These are phyloP conservation scores for Siniperca undulata DNA, from an alignment of 2,797 vertebrate species.

Conservation along the genomic window DNA sequence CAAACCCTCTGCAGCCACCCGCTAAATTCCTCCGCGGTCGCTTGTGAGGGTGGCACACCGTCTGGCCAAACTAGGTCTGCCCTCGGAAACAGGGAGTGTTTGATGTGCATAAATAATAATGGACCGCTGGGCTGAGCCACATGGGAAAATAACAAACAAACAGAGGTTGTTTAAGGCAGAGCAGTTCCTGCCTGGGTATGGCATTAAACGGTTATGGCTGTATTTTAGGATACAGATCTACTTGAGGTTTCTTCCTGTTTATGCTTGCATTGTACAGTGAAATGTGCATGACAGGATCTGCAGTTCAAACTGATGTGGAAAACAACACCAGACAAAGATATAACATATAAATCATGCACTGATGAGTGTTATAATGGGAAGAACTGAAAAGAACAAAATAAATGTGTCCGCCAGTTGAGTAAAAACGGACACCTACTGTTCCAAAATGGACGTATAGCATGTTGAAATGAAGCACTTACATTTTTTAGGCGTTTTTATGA, in stretches of 20 bases:
- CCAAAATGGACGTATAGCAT: slow-evolving; percentile 10
- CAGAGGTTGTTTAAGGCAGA: slow-evolving; percentile 82
- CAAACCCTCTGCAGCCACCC: slow-evolving; percentile 67
- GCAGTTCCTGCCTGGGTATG: slow-evolving; percentile 78
- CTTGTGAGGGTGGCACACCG: slow-evolving; percentile 72
- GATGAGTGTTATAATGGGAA: neutral
- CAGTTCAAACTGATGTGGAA: slow-evolving; percentile 14
- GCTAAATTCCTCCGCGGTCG: slow-evolving; percentile 75
- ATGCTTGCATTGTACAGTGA: slow-evolving; percentile 54
- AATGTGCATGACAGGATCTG: slow-evolving; percentile 14
- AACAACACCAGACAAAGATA: slow-evolving; percentile 6
- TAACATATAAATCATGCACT: slow-evolving; percentile 2
- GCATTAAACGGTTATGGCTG: slow-evolving; percentile 43
- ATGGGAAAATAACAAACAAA: slow-evolving; percentile 85
- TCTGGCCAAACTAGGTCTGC: slow-evolving; percentile 71
- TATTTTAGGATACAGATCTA: slow-evolving; percentile 74
- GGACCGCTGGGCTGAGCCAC: slow-evolving; percentile 65
- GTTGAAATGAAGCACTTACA: slow-evolving; percentile 45
- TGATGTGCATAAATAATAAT: slow-evolving; percentile 85
- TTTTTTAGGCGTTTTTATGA: slow-evolving; percentile 64
- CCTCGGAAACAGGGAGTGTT: slow-evolving; percentile 78
- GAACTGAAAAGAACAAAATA: neutral
- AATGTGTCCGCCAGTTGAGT: neutral
- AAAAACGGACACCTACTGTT: neutral
- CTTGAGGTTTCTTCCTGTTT: slow-evolving; percentile 73